These are phyloP conservation scores for Coecobrya sp. DNA, from an alignment of 2,888 invertebrate genomes.

Conservation along the genomic window DNA sequence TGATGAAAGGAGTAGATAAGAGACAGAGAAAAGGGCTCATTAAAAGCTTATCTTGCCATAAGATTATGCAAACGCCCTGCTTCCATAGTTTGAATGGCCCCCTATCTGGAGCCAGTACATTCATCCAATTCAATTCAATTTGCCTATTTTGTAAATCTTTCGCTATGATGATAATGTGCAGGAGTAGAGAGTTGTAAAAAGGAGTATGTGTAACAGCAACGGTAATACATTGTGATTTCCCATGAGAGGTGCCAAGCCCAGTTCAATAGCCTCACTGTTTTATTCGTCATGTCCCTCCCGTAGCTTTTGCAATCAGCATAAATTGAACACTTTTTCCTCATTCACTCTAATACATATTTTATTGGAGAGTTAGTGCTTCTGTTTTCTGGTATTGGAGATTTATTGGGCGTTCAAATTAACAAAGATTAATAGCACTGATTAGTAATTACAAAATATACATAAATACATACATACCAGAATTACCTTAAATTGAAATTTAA, in stretches of 20 bases:
- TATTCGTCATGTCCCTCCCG: slow-evolving; percentile 38
- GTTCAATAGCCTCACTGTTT: slow-evolving; percentile 72
- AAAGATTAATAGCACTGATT: neutral
- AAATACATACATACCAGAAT: neutral
- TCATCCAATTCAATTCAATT: slow-evolving; percentile 81
- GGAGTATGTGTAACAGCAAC: neutral
- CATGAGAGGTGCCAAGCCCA: slow-evolving; percentile 70
- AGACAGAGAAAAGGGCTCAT: slow-evolving; percentile 72
- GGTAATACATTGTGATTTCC: slow-evolving; percentile 54
- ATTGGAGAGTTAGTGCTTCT: neutral
- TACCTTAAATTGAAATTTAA: neutral
- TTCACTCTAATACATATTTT: neutral
- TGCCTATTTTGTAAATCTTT: slow-evolving; percentile 54
- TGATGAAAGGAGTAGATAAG: slow-evolving; percentile 70
- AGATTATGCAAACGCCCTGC: slow-evolving; percentile 84
- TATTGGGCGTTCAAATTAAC: slow-evolving; percentile 32
- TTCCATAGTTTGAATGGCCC: slow-evolving; percentile 55
- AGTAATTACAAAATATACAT: neutral
- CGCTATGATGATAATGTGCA: slow-evolving; percentile 25
- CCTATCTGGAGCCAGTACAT: slow-evolving; percentile 67
- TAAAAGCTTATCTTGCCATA: slow-evolving; percentile 79
- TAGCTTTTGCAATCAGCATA: slow-evolving; percentile 50
- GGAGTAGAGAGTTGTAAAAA: slow-evolving; percentile 10
- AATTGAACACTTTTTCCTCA: neutral
- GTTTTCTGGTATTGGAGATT: neutral